A percentile compares a stretch with the other conserved stretches of the same genome.
Evolutionary conservation across 1,140 invertebrate genomes (phyloP).

Genomic region (Trigoniulus corallinus): DNA sequence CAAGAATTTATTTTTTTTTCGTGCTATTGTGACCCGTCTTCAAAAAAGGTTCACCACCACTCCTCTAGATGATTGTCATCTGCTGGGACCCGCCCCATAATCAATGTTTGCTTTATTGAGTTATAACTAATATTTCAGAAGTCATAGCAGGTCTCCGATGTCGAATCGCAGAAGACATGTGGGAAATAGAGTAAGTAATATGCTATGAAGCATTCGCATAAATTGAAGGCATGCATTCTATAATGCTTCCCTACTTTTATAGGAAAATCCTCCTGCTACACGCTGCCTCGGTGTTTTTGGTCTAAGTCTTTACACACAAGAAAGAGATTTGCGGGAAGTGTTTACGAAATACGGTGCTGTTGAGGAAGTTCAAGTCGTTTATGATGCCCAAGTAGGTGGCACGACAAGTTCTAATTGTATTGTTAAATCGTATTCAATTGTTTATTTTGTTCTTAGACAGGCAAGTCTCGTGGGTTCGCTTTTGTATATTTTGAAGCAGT

Average conservation of each 20-base stretch:
- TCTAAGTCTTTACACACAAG: conserved; percentile 77
- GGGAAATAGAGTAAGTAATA: conserved; percentile 23
- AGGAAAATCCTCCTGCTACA: conserved; percentile 72
- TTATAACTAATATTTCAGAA: neutral
- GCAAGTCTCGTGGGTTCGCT: conserved; percentile 83
- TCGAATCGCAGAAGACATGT: conserved; percentile 31
- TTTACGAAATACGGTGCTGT: conserved; percentile 84
- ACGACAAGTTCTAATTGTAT: conserved; percentile 2
- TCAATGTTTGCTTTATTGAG: neutral
- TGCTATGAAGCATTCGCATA: neutral
- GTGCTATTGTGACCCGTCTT: too few species aligned
- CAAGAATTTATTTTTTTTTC: too few species aligned
- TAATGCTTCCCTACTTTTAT: too few species aligned
- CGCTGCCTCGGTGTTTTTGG: conserved; percentile 89
- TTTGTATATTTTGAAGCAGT: conserved; percentile 87
- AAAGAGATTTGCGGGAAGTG: conserved; percentile 80
- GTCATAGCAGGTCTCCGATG: conserved; percentile 33
- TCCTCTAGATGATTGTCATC: too few species aligned
- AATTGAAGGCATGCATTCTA: conserved; percentile 1
- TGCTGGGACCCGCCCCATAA: neutral
- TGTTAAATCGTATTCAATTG: too few species aligned
- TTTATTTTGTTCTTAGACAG: conserved; percentile 42
- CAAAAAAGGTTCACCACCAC: too few species aligned
- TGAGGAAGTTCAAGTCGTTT: conserved; percentile 85
- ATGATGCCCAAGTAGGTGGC: conserved; percentile 78